Evolutionary conservation across 2,888 invertebrate genomes (phyloP), one percentile per base, ranked within the genome.

Genomic region (Tetrapedia diversipes): DNA sequence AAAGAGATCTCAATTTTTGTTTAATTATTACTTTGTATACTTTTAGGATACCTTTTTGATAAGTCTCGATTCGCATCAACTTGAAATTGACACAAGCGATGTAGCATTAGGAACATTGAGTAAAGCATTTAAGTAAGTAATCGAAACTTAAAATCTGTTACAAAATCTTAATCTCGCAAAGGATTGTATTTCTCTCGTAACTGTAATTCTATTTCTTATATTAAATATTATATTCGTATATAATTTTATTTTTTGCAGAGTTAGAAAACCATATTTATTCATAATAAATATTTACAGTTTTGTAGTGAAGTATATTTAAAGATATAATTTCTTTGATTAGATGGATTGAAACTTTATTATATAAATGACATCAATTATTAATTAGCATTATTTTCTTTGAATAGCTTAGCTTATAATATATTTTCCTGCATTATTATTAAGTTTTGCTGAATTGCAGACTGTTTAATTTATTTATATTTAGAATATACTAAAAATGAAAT

Each of bases 31-130:
- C 57, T 65, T 65, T 71, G 43, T 53, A n/a, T 91, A 80, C 80
- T 92, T 92, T 29, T 92, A 97, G 97, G 97, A 97, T 89, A 96
- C 95, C 90, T 95, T 97, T 91, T 93, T 97, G 86, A 95, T 95
- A 74, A 94, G 94, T 88, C 92, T 96, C 82, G 96, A 96, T 88
- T 95, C 96, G 45, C 95, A 96, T 87, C 96, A 97, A 91, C 93
- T 98, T 86, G 96, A 97, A 91, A 96, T 98, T 87, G 97, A 97
- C 91, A 97, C 97, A 71, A 96, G 96, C 91, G 97, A 98, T 92
- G 95, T 97, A 77, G 95, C 95, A 87, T 94, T 96, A 89, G 97
- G 97, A 88, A 97, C 97, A 72, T 93, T 98, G 84, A 96, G 97
- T 86, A 98, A 97, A 93, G 98, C 98, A 81, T 96, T 97, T 90